Evolutionary conservation across 2,113 vertebrate genomes (phyloP).

Genomic region (Thymallus thymallus): DNA sequence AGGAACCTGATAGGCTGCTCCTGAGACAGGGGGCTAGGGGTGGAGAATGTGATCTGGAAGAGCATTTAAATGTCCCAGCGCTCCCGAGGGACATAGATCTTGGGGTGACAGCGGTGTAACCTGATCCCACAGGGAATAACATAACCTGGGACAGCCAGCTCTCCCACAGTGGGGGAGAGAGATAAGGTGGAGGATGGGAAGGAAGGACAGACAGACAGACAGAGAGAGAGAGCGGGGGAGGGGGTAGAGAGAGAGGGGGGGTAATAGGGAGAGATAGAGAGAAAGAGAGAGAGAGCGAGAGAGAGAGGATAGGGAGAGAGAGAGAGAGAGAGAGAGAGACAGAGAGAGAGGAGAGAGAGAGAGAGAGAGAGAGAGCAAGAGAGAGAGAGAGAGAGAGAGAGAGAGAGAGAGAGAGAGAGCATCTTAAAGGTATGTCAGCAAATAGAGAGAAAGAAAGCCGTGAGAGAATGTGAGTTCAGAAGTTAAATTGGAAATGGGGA

Average conservation of each 20-base stretch:
- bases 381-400: too few species aligned
- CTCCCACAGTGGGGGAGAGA: conserved; percentile 15
- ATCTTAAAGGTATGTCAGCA: not conserved
- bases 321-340: too few species aligned
- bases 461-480: not conserved
- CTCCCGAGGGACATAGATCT: conserved; percentile 2
- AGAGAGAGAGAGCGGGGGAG: conserved; percentile 4
- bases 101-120: conserved; percentile 42
- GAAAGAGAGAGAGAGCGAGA: conserved; percentile 2
- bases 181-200: conserved; percentile 19
- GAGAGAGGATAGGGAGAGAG: conserved; percentile 23
- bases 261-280: conserved; percentile 4
- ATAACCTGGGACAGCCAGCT: conserved; percentile 38
- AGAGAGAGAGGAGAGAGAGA: too few species aligned
- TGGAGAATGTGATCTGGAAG: conserved; percentile 12
- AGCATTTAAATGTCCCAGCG: conserved; percentile 29
- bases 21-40: conserved; percentile 18
- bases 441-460: not conserved
- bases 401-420: too few species aligned
- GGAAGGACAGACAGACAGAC: not conserved
- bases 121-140: conserved; percentile 33
- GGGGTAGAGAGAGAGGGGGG: conserved; percentile 14
- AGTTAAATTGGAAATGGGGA: not conserved
- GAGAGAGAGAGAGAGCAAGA: too few species aligned
- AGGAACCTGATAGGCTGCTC: conserved; percentile 18